Percentiles rank a stretch among this genome's conserved stretches.
Evolutionary conservation across 2,113 vertebrate species (phyloP).

Genomic region (Tupaia tana): DNA sequence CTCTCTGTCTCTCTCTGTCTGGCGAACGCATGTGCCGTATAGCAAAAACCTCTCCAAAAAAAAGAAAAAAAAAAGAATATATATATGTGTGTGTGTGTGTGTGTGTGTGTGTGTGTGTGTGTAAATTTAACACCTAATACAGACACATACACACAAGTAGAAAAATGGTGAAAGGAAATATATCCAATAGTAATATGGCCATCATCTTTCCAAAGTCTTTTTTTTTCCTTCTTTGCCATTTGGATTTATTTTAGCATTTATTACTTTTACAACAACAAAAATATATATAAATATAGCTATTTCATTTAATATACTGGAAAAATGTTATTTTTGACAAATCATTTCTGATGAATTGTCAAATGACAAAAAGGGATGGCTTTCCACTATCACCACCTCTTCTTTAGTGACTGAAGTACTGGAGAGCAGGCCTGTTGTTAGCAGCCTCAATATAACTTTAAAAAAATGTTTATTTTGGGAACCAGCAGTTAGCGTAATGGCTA

Average conservation of each 20-base stretch:
- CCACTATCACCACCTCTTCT: neutral
- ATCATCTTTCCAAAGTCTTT: neutral
- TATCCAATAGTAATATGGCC: neutral
- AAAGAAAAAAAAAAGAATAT: no score
- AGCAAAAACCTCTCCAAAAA: no score
- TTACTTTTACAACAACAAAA: neutral
- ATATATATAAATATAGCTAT: neutral
- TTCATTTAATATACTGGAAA: neutral
- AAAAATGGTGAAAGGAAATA: slow-evolving; percentile 32
- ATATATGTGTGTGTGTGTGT: no score
- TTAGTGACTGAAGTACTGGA: neutral
- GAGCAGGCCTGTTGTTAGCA: neutral
- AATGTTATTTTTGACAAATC: neutral
- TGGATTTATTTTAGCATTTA: slow-evolving; percentile 32
- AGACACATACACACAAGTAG: neutral
- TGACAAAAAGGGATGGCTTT: neutral
- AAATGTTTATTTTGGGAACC: no score
- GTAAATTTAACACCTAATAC: neutral
- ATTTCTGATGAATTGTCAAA: neutral
- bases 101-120: no score
- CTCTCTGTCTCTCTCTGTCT: no score
- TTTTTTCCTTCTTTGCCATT: neutral
- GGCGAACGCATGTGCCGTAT: no score
- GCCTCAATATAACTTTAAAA: neutral
- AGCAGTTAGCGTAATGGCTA: no score